Conservation (phyloP, 2,113 vertebrate genomes). For the Physeter macrocephalus region DNA sequence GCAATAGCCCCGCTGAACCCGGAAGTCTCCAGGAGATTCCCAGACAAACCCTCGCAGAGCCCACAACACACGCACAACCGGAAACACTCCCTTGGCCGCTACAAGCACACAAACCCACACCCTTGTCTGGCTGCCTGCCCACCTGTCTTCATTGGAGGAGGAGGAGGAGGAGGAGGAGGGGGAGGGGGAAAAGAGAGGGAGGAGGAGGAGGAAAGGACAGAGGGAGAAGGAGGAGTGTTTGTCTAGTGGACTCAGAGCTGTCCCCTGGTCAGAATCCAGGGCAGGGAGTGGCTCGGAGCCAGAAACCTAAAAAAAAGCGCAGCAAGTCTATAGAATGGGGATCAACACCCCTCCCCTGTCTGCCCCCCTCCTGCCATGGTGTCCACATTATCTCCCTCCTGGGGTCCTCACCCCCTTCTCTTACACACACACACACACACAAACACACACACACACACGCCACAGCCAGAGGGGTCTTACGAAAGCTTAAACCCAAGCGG, state of each 20-base stretch:
- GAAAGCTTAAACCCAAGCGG: not conserved
- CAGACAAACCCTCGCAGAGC: not conserved
- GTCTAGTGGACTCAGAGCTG: not conserved
- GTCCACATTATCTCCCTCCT: not conserved
- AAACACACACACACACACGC: not conserved
- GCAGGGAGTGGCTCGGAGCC: not conserved
- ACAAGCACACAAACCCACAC: not conserved
- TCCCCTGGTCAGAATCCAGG: constrained; percentile 24
- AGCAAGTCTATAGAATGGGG: not conserved
- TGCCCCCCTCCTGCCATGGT: not conserved
- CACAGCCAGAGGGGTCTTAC: not conserved
- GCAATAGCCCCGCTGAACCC: accelerated
- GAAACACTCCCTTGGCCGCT: not conserved
- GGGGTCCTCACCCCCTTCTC: not conserved
- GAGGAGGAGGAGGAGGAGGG: not conserved
- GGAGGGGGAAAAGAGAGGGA: too few relatives aligned
- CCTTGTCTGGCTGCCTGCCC: not conserved
- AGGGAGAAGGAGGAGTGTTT: not conserved
- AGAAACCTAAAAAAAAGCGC: not conserved
- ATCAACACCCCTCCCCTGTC: not conserved
- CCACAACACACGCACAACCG: accelerated
- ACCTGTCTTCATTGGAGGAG: not conserved
- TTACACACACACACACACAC: not conserved
- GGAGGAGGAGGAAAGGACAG: too few relatives aligned
- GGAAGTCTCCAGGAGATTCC: not conserved